Evolutionary conservation across 2,797 vertebrate species (phyloP).

Genomic region (Steatocranus sp.): DNA sequence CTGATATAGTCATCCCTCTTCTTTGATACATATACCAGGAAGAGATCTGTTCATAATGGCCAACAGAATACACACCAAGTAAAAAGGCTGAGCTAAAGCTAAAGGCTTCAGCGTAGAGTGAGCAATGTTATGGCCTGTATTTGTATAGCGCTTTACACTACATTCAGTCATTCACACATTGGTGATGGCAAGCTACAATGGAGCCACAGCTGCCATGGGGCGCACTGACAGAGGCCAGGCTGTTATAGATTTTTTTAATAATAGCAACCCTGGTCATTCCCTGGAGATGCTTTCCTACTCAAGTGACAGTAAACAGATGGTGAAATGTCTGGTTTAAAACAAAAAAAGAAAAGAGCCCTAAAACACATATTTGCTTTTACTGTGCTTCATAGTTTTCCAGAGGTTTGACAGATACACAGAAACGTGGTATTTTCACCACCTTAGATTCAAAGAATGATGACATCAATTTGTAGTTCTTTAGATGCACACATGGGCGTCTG

Average conservation of each 20-base stretch:
- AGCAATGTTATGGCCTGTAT: background rate
- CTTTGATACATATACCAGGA: background rate
- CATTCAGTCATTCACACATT: background rate
- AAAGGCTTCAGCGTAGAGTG: background rate
- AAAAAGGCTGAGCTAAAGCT: background rate
- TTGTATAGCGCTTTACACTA: background rate
- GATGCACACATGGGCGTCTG: background rate
- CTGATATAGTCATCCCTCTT: background rate
- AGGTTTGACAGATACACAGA: background rate
- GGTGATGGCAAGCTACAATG: background rate
- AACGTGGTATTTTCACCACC: background rate
- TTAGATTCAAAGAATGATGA: background rate
- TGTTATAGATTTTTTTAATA: background rate
- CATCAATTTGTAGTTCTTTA: background rate
- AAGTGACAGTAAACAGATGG: background rate
- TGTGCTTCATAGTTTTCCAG: background rate
- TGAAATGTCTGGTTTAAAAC: background rate
- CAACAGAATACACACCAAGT: background rate
- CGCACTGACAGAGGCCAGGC: background rate
- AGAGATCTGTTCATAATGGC: background rate
- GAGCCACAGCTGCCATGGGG: rapidly evolving
- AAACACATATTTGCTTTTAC: background rate
- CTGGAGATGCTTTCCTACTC: background rate
- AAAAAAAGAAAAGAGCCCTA: background rate
- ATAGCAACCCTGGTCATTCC: background rate